Base-by-base conservation (phyloP, 2,113 vertebrate species). In the Protobothrops flavoviridis region DNA sequence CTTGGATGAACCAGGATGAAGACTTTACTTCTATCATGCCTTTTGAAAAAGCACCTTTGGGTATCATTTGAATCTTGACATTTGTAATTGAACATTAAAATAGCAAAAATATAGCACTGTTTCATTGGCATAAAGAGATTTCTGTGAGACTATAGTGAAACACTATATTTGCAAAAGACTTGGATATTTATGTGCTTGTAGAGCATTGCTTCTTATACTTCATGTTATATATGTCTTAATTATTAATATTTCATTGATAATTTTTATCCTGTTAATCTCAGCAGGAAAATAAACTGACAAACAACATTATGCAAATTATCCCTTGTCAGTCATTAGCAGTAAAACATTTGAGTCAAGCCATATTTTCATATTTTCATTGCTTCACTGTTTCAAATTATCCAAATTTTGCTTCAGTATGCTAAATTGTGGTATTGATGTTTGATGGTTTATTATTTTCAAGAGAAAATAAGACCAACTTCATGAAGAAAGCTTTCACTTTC, bases 161-260 rank as follows among this genome's bases (percentile, higher is more conserved):
- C 92, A 94, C 96, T 95, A 91, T 91, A 95, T 61, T 96, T 96
- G 96, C 95, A 96, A 94, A 96, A 39, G 7, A 53, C 86, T 94
- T 56, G 89, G 94, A 85, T 96, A 56, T 93, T 96, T 96, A 97
- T 96, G 12, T 5, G 0, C 21, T 91, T 93, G 69, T 90, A 95
- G 93, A 95, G 91, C 52, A 92, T 81, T 94, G 91, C 94, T 92
- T 61, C 55, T 96, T 94, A 96, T 94, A 90, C 1, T 94, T 90
- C 43, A 94, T 93, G 55, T 92, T 90, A 87, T 95, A 88, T 50
- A 90, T 94, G 93, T 24, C 91, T 94, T 93, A 95, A 95, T 94
- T 87, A 95, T 94, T 90, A 92, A 93, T n/a, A 93, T 92, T 88
- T 87, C 94, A 94, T 90, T 95, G 88, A 88, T n/a, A 57, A 74